Conservation (phyloP, 2,888 invertebrate genomes). For the Coenonympha arcania region DNA sequence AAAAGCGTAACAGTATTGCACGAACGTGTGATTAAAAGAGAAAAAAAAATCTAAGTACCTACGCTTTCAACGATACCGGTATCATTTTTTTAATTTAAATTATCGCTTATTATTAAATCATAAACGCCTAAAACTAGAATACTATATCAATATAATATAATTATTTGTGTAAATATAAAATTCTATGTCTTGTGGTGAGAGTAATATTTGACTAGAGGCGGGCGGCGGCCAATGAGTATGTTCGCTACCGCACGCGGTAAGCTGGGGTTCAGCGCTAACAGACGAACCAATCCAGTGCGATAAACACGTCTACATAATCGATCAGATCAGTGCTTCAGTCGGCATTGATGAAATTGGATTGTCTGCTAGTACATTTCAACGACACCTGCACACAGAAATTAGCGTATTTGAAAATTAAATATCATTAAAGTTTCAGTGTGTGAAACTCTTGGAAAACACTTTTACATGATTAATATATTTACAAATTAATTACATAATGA, state of each 20-base stretch:
- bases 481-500: too few relatives aligned
- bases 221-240: slow-evolving; percentile 48
- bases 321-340: neutral
- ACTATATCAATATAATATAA: slow-evolving; percentile 74
- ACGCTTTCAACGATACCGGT: slow-evolving; percentile 30
- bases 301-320: too few relatives aligned
- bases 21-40: slow-evolving; percentile 48
- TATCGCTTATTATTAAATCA: slow-evolving; percentile 64
- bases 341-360: neutral
- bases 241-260: slow-evolving; percentile 32
- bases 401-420: neutral
- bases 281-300: neutral
- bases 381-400: slow-evolving; percentile 28
- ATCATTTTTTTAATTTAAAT: slow-evolving; percentile 39
- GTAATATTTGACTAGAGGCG: slow-evolving; percentile 75
- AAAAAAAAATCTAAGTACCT: slow-evolving; percentile 58
- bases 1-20: slow-evolving; percentile 72
- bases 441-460: neutral
- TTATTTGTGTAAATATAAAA: slow-evolving; percentile 76
- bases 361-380: slow-evolving; percentile 13
- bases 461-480: neutral
- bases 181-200: slow-evolving; percentile 70
- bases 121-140: slow-evolving; percentile 74
- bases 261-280: neutral
- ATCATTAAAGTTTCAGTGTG: neutral